Percentiles rank a stretch among this genome's conserved stretches.
Conservation (phyloP, 2,113 vertebrate genomes). For the Nothoprocta pentlandii region DNA sequence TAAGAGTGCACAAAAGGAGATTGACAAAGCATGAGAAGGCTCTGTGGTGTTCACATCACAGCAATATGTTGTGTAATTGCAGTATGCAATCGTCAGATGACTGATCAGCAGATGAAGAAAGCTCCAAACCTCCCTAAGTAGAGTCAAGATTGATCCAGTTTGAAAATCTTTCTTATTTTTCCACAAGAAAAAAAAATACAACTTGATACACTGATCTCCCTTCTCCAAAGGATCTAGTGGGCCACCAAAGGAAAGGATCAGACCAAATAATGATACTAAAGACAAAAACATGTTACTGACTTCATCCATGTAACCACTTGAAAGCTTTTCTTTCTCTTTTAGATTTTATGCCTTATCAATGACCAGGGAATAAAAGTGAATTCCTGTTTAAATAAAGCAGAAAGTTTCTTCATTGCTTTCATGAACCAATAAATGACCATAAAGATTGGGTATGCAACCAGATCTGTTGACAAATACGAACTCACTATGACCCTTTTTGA, state of each 20-base stretch:
- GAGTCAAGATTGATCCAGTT: neutral
- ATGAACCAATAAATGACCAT: constrained; percentile 66
- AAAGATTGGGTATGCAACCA: constrained; percentile 16
- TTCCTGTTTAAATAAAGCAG: constrained; percentile 68
- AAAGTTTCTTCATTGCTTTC: constrained; percentile 64
- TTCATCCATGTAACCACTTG: neutral
- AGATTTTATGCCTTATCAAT: neutral
- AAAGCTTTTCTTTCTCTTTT: neutral
- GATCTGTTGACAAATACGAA: constrained; percentile 42
- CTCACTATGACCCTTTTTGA: constrained; percentile 31
- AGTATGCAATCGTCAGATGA: neutral
- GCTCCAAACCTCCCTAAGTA: neutral
- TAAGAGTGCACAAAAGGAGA: accelerated
- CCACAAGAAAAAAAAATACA: neutral
- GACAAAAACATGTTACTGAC: neutral
- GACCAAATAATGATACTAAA: neutral
- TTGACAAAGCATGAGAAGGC: neutral
- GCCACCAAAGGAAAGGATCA: neutral
- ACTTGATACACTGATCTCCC: neutral
- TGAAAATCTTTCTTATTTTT: neutral
- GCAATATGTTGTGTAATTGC: accelerated
- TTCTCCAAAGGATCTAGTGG: neutral
- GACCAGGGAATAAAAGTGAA: constrained; percentile 15
- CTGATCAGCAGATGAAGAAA: neutral
- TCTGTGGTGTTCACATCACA: neutral